Percentiles rank a stretch among this genome's conserved stretches.
These are phyloP conservation scores for Geotrupes spiniger DNA, from an alignment of 2,888 invertebrate species.

Conservation along the genomic window DNA sequence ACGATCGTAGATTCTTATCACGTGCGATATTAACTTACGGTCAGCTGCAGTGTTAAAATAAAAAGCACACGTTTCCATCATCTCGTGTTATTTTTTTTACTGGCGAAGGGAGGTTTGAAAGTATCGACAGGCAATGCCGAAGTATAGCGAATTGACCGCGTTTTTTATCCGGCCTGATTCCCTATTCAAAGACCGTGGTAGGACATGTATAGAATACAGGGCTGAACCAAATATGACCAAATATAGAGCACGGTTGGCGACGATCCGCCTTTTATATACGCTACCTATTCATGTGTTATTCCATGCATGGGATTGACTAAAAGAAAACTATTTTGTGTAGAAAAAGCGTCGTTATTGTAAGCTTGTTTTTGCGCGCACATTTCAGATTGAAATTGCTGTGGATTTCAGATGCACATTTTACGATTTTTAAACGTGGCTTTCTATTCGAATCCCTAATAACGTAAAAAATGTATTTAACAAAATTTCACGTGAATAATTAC, in stretches of 20 bases:
- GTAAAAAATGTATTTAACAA: too few relatives aligned
- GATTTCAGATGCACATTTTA: not conserved
- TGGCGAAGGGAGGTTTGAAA: slow-evolving; percentile 7
- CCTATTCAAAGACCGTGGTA: slow-evolving; percentile 39
- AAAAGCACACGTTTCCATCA: slow-evolving; percentile 27
- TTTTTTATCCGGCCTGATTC: slow-evolving; percentile 37
- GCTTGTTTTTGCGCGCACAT: not conserved
- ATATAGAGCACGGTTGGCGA: slow-evolving; percentile 35
- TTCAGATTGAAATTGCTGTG: not conserved
- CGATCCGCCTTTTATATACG: slow-evolving; percentile 36
- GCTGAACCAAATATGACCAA: slow-evolving; percentile 38
- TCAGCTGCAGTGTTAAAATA: slow-evolving; percentile 27
- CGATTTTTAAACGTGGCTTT: too few relatives aligned
- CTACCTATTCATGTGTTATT: slow-evolving; percentile 34
- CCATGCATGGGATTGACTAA: not conserved
- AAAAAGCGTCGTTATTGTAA: not conserved
- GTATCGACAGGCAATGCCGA: slow-evolving; percentile 14
- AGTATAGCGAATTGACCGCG: slow-evolving; percentile 36
- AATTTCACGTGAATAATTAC: too few relatives aligned
- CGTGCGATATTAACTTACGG: slow-evolving; percentile 27
- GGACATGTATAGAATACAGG: slow-evolving; percentile 39
- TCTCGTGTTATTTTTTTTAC: slow-evolving; percentile 14
- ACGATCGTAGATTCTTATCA: slow-evolving; percentile 21
- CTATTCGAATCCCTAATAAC: too few relatives aligned
- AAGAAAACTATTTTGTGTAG: slow-evolving; percentile 5